phyloP scores from a whole-genome alignment of 1,140 invertebrate species.

The Asbolus verrucosus region DNA sequence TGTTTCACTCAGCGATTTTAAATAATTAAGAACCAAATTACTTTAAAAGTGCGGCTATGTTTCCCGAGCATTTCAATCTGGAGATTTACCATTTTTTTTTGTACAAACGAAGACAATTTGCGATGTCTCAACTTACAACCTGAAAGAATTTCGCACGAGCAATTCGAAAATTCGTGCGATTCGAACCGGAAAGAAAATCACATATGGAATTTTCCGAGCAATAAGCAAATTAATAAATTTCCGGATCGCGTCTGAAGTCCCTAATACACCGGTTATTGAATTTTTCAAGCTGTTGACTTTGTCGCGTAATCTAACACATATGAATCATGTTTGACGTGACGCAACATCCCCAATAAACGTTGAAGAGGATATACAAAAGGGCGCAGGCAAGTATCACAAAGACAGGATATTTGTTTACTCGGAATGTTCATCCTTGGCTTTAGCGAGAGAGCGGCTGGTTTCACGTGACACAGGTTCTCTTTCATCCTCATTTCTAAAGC shows the following conservation, averaged over 20 bases:
- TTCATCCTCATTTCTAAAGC: constrained; percentile 39
- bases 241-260: background rate
- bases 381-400: constrained; percentile 27
- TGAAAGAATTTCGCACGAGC: too few relatives aligned
- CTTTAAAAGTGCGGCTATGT: too few relatives aligned
- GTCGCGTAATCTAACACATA: constrained; percentile 38
- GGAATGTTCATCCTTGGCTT: constrained; percentile 36
- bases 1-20: too few relatives aligned
- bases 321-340: constrained; percentile 34
- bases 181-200: too few relatives aligned
- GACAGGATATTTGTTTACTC: constrained; percentile 37
- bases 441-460: constrained; percentile 8
- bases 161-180: too few relatives aligned
- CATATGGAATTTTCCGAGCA: background rate
- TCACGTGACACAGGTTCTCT: constrained; percentile 30
- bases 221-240: constrained; percentile 28
- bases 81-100: too few relatives aligned
- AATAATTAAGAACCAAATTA: too few relatives aligned
- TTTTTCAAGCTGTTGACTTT: constrained; percentile 35
- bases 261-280: constrained; percentile 30
- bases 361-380: constrained; percentile 36
- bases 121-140: too few relatives aligned
- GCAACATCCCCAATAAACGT: constrained; percentile 35
- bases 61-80: too few relatives aligned
- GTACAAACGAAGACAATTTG: too few relatives aligned